Evolutionary conservation across 2,888 invertebrate species (phyloP), one percentile per base, ranked within the genome.

Genomic region (Folsomia candida): DNA sequence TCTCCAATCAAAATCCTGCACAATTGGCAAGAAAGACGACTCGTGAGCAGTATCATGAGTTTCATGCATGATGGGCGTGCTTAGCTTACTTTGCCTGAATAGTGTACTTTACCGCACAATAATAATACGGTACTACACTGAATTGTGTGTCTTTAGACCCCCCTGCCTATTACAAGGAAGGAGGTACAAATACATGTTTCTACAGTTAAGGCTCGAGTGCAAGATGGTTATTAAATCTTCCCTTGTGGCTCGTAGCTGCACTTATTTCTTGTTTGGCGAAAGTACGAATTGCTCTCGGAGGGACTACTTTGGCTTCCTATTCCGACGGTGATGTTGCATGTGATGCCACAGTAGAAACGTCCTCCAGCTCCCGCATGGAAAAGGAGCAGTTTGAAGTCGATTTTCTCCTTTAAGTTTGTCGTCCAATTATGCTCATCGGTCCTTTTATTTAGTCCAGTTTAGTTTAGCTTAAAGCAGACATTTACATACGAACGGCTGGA

Each of bases 221-320:
- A 71, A 62, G 71, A 78, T 73, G 73, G 71, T 75, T 76, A n/a
- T n/a, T 76, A 76, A 76, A 76, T 69, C 72, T 65, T 74, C 78
- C 76, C 76, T 27, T 25, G 78, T 70, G 78, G 72, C 65, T 67
- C 75, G 72, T 78, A 73, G 58, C 68, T 60, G 71, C 74, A 76
- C 74, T 78, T 78, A 78, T 78, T 78, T 74, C 75, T 75, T 75
- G 76, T 69, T 76, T 75, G 76, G 74, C 71, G 76, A 75, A 78
- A 76, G 76, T 70, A 74, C 63, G 68, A 76, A 78, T 72, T 72
- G 69, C 73, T 73, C 76, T 75, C 75, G 11, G 26, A 76, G 75
- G 75, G 70, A 69, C 74, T n/a, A n/a, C 70, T 76, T 67, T 72
- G 73, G 75, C 74, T 74, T 72, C 72, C 72, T 71, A 73, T 72